These are phyloP conservation scores for Lindbergichthys nudifrons DNA, from an alignment of 2,797 vertebrate species.

Conservation along the genomic window DNA sequence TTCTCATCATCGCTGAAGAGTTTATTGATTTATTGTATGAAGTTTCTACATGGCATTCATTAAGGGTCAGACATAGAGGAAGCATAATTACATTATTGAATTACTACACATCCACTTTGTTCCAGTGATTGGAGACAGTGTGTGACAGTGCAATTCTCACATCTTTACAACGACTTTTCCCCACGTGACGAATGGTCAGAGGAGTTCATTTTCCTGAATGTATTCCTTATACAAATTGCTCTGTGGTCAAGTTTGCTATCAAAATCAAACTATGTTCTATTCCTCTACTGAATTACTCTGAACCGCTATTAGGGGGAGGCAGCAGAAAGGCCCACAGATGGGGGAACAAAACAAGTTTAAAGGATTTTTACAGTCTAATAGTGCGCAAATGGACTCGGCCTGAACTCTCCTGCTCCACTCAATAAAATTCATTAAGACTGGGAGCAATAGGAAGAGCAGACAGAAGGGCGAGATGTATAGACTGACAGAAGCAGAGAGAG, in stretches of 20 bases:
- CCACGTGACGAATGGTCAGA: slow-evolving; percentile 38
- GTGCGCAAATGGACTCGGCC: slow-evolving; percentile 73
- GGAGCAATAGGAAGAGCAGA: slow-evolving; percentile 42
- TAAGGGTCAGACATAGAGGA: slow-evolving; percentile 42
- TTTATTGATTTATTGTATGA: slow-evolving; percentile 53
- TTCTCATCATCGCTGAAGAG: slow-evolving; percentile 39
- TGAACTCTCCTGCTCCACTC: slow-evolving; percentile 76
- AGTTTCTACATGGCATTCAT: slow-evolving; percentile 51
- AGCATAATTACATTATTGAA: slow-evolving; percentile 60
- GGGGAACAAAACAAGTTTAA: slow-evolving; percentile 46
- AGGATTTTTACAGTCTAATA: slow-evolving; percentile 73
- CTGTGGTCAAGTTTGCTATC: slow-evolving; percentile 41
- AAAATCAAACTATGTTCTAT: slow-evolving; percentile 47
- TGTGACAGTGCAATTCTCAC: slow-evolving; percentile 28
- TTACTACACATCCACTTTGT: slow-evolving; percentile 44
- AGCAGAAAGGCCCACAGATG: slow-evolving; percentile 32
- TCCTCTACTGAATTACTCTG: slow-evolving; percentile 33
- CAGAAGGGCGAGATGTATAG: slow-evolving; percentile 52
- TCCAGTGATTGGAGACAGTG: slow-evolving; percentile 39
- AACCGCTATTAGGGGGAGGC: slow-evolving; percentile 24
- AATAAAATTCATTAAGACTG: slow-evolving; percentile 81
- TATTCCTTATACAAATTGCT: slow-evolving; percentile 50
- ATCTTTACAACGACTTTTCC: slow-evolving; percentile 38
- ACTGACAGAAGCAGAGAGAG: not conserved
- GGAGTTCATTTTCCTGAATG: slow-evolving; percentile 41